These are phyloP conservation scores for Halichondria panicea DNA, from an alignment of 37 sponge, comb jelly and placozoan species.

Conservation along the genomic window DNA sequence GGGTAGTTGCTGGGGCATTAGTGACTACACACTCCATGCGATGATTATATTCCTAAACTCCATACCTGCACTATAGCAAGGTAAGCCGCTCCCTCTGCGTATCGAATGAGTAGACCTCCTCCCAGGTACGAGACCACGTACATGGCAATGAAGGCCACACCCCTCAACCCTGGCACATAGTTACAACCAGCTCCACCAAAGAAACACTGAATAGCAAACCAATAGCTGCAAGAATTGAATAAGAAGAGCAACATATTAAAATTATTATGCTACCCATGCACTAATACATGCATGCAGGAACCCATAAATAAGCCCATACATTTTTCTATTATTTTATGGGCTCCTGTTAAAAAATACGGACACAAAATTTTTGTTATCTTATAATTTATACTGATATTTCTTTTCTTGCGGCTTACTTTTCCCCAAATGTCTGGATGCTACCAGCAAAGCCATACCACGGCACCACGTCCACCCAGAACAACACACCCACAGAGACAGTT, in stretches of 20 bases:
- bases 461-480: constrained; percentile 73
- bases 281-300: background rate
- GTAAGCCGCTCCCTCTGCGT: constrained; percentile 72
- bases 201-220: constrained; percentile 69
- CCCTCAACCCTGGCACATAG: constrained; percentile 52
- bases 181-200: constrained; percentile 66
- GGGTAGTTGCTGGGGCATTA: background rate
- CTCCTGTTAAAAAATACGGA: no score
- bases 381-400: no score
- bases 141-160: constrained; percentile 53
- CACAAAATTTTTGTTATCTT: no score
- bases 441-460: constrained; percentile 56
- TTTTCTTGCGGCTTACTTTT: constrained; percentile 38
- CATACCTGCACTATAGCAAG: constrained; percentile 69
- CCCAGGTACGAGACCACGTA: constrained; percentile 65
- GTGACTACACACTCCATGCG: background rate
- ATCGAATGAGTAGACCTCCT: constrained; percentile 61
- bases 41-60: background rate
- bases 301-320: no score
- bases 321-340: no score
- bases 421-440: constrained; percentile 49
- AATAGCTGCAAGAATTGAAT: constrained; percentile 41
- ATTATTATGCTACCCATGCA: background rate
- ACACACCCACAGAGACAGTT: constrained; percentile 45
- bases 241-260: background rate